phyloP scores from a whole-genome alignment of 2,888 invertebrate species.

The Odontocolon sp. region DNA sequence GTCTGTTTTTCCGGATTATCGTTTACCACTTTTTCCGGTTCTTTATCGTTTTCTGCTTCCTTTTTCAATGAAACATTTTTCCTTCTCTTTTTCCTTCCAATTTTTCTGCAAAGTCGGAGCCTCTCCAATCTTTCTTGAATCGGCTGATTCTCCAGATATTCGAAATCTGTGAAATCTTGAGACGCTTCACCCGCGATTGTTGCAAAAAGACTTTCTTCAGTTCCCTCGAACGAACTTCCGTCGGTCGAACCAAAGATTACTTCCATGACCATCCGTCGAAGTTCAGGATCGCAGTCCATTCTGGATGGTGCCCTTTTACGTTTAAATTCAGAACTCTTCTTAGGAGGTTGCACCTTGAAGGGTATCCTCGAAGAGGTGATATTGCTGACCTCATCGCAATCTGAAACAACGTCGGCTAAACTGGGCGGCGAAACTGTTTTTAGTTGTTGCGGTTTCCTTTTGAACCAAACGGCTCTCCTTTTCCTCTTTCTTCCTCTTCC shows the following conservation, averaged over 20 bases:
- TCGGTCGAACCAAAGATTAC: slow-evolving; percentile 76
- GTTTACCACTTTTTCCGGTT: neutral
- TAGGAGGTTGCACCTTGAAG: neutral
- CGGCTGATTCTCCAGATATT: too few relatives aligned
- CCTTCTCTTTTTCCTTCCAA: too few relatives aligned
- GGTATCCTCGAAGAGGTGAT: neutral
- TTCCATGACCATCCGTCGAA: slow-evolving; percentile 79
- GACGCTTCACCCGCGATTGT: too few relatives aligned
- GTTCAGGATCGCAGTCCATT: slow-evolving; percentile 67
- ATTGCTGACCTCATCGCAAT: slow-evolving; percentile 9
- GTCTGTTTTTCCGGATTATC: too few relatives aligned
- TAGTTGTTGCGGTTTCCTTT: too few relatives aligned
- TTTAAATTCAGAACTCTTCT: neutral
- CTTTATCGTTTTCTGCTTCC: neutral
- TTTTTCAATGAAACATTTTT: too few relatives aligned
- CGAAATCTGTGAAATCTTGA: too few relatives aligned
- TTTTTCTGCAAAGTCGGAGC: too few relatives aligned
- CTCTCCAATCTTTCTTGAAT: too few relatives aligned
- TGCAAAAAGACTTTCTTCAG: too few relatives aligned
- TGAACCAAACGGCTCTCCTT: neutral
- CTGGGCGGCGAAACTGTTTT: slow-evolving; percentile 45
- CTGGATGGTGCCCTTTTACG: slow-evolving; percentile 30
- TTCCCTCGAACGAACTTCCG: neutral
- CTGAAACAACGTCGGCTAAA: slow-evolving; percentile 19
- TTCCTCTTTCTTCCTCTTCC: slow-evolving; percentile 2